Conservation (phyloP, 2,113 vertebrate species). For the Tichodroma muraria region DNA sequence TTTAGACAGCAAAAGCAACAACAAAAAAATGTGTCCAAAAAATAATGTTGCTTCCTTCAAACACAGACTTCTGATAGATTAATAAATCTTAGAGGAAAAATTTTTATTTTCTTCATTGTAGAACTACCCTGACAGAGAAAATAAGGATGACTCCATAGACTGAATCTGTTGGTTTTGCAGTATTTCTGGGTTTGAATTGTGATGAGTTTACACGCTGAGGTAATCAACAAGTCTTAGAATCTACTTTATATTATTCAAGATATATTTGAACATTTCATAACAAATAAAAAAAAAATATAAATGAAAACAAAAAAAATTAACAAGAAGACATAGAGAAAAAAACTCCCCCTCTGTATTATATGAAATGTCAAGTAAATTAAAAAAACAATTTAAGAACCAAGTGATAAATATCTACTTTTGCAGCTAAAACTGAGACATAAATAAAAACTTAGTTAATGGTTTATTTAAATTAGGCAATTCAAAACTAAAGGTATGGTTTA, state of each 20-base stretch:
- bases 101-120: background rate
- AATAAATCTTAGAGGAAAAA: too few species aligned
- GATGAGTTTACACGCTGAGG: background rate
- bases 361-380: background rate
- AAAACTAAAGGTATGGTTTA: background rate
- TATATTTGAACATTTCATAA: background rate
- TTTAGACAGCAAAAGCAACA: background rate
- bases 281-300: background rate
- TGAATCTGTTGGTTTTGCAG: background rate
- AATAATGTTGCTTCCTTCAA: background rate
- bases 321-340: fast-evolving
- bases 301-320: background rate
- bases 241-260: background rate
- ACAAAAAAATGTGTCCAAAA: background rate
- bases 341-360: fast-evolving
- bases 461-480: background rate
- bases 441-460: background rate
- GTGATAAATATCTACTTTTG: background rate
- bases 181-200: background rate
- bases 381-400: background rate
- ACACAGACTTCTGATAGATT: too few species aligned
- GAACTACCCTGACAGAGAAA: background rate
- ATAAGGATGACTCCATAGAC: background rate
- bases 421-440: background rate
- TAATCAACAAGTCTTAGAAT: background rate